A percentile compares a stretch with the other conserved stretches of the same genome.
Conservation (phyloP, 2,888 invertebrate genomes). For the Ophioninae sp. region DNA sequence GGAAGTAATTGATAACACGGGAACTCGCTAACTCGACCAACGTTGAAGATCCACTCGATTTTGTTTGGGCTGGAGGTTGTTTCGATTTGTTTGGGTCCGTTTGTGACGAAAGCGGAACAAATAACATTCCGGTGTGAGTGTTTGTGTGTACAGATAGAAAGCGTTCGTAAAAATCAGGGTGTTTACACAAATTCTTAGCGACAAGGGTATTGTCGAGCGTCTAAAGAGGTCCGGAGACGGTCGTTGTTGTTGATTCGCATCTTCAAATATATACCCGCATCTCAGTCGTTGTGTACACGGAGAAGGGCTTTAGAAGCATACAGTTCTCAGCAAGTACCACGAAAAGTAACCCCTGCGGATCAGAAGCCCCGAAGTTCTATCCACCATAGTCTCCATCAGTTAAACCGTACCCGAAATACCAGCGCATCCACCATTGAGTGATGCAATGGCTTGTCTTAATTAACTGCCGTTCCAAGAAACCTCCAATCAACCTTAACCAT, state of each 20-base stretch:
- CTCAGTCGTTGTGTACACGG: constrained; percentile 22
- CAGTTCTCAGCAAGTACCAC: constrained; percentile 8
- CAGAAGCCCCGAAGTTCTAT: constrained; percentile 4
- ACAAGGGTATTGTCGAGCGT: constrained; percentile 15
- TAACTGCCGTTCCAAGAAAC: not conserved
- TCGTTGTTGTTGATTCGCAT: constrained; percentile 29
- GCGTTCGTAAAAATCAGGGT: constrained; percentile 24
- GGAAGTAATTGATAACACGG: constrained; percentile 21
- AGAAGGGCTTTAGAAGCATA: constrained; percentile 10
- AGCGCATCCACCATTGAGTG: not conserved
- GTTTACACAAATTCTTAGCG: constrained; percentile 25
- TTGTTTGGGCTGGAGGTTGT: constrained; percentile 18
- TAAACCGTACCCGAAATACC: not conserved
- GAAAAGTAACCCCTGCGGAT: constrained; percentile 7
- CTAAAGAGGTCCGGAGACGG: not conserved
- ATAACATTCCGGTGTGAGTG: not conserved
- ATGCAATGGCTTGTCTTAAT: not conserved
- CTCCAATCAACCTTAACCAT: not conserved
- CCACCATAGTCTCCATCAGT: not conserved
- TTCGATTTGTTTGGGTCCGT: constrained; percentile 30
- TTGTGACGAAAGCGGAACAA: constrained; percentile 21
- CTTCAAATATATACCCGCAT: constrained; percentile 33
- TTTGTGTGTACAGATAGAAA: constrained; percentile 1
- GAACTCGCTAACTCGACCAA: not conserved
- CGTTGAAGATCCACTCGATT: not conserved